These are phyloP conservation scores for Arvicanthis niloticus DNA, from an alignment of 2,113 vertebrate species.

Conservation along the genomic window DNA sequence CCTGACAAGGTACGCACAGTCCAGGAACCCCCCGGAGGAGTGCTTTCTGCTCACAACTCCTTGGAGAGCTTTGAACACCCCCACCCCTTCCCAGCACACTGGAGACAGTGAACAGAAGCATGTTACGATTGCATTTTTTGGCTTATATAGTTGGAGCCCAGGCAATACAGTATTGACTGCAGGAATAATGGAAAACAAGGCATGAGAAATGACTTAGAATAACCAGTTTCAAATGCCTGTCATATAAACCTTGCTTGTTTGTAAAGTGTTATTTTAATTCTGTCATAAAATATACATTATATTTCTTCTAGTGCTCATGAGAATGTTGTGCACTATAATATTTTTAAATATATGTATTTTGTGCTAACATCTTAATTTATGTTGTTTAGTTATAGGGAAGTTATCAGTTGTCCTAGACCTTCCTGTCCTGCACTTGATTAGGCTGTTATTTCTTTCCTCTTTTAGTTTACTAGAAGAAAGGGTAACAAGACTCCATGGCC, in stretches of 20 bases:
- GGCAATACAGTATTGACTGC: constrained; percentile 65
- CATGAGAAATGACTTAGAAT: constrained; percentile 65
- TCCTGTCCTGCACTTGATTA: neutral
- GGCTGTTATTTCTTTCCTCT: constrained; percentile 54
- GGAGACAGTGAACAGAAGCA: constrained; percentile 70
- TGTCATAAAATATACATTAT: constrained; percentile 46
- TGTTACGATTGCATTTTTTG: constrained; percentile 56
- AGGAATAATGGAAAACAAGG: constrained; percentile 69
- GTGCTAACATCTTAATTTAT: constrained; percentile 47
- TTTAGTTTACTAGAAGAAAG: constrained; percentile 96
- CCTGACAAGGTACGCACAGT: constrained; percentile 92
- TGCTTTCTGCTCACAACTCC: constrained; percentile 55
- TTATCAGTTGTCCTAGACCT: constrained; percentile 1
- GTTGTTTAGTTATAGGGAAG: constrained; percentile 14
- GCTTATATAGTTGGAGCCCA: constrained; percentile 66
- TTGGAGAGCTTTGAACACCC: constrained; percentile 63
- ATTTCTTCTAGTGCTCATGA: neutral
- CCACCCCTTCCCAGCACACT: constrained; percentile 51
- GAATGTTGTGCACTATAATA: constrained; percentile 32
- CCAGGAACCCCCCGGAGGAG: constrained; percentile 62
- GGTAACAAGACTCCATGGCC: constrained; percentile 96
- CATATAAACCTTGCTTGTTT: constrained; percentile 67
- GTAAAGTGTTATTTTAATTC: constrained; percentile 66
- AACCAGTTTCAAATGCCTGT: constrained; percentile 66
- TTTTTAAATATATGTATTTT: constrained; percentile 52